Conservation (phyloP, 2,888 invertebrate genomes). For the Lasioglossum malachurum region DNA sequence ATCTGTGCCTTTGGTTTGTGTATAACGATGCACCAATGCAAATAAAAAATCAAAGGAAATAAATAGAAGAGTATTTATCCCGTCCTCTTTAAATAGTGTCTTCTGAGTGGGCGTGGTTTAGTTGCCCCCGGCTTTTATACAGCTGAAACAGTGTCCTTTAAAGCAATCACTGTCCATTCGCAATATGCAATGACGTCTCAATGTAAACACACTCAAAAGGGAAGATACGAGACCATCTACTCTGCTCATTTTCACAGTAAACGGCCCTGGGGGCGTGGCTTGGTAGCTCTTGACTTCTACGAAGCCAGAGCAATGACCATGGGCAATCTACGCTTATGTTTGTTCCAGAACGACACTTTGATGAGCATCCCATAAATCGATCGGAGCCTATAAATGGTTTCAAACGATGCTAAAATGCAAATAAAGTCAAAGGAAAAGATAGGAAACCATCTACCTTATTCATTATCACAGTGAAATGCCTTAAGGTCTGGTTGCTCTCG, state of each 20-base stretch:
- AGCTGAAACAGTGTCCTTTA: neutral
- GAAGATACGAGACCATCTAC: neutral
- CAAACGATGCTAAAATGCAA: neutral
- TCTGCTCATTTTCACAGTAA: neutral
- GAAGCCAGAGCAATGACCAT: neutral
- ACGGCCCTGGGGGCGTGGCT: neutral
- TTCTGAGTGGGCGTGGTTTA: neutral
- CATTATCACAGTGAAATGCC: neutral
- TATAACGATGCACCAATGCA: neutral
- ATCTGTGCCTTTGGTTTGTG: neutral
- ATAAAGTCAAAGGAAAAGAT: neutral
- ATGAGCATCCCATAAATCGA: neutral
- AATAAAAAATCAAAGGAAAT: neutral
- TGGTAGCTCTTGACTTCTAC: neutral
- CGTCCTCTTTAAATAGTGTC: neutral
- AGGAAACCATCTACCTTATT: neutral
- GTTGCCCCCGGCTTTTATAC: neutral
- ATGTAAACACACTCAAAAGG: neutral
- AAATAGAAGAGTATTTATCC: neutral
- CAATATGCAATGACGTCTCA: neutral
- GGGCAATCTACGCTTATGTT: neutral
- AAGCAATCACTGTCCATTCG: neutral
- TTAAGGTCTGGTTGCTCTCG: neutral
- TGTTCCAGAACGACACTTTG: neutral
- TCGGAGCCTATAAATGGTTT: neutral